These are phyloP conservation scores for Zaprionus tsacasi DNA, from an alignment of 1,140 invertebrate species.

Conservation along the genomic window DNA sequence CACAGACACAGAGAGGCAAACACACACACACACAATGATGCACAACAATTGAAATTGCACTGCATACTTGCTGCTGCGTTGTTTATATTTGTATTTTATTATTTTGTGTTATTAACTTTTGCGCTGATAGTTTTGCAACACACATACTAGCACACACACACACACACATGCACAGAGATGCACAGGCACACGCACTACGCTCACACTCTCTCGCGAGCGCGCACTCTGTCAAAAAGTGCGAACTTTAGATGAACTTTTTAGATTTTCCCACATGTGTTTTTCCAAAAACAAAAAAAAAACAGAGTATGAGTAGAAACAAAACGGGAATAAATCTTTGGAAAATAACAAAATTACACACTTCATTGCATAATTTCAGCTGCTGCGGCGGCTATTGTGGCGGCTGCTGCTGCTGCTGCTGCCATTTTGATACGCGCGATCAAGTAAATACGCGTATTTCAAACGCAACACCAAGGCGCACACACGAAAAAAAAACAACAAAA, in stretches of 20 bases:
- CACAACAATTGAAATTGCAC: conserved; percentile 31
- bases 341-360: conserved; percentile 58
- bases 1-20: conserved; percentile 7
- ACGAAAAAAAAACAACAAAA: conserved; percentile 51
- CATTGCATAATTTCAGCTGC: conserved; percentile 66
- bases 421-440: conserved; percentile 59
- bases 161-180: background rate
- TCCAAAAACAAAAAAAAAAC: conserved; percentile 27
- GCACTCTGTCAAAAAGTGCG: conserved; percentile 25
- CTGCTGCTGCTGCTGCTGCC: conserved; percentile 44
- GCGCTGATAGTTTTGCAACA: conserved; percentile 30
- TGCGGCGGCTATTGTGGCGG: conserved; percentile 41
- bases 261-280: conserved; percentile 48
- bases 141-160: conserved; percentile 11
- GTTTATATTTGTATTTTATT: conserved; percentile 54
- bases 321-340: conserved; percentile 24
- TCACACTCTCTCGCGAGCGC: conserved; percentile 8
- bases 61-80: conserved; percentile 40
- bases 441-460: conserved; percentile 53
- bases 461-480: conserved; percentile 51
- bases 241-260: conserved; percentile 29
- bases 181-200: conserved; percentile 9
- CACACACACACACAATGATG: background rate
- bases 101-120: conserved; percentile 30
- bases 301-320: conserved; percentile 40